Percentiles rank a stretch among this genome's conserved stretches.
Evolutionary conservation across 1,140 invertebrate genomes (phyloP).

Genomic region (Aphidius gifuensis): DNA sequence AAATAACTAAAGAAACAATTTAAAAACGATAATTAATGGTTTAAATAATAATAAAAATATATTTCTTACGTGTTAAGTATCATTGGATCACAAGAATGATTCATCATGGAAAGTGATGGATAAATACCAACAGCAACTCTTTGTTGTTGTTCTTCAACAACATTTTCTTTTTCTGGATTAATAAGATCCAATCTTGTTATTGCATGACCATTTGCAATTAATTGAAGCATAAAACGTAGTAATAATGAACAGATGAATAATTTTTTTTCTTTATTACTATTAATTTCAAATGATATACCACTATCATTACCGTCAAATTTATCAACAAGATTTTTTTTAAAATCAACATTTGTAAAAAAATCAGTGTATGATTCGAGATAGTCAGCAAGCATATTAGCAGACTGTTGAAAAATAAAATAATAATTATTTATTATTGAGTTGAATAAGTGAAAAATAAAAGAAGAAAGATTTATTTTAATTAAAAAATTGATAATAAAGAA

Average conservation of each 20-base stretch:
- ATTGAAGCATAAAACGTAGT: constrained; percentile 70
- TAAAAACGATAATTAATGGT: background rate
- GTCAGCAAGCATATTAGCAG: constrained; percentile 57
- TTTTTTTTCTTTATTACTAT: constrained; percentile 43
- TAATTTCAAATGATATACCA: constrained; percentile 37
- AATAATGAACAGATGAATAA: constrained; percentile 63
- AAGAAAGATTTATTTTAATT: background rate
- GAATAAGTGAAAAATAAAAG: background rate
- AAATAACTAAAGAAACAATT: too few relatives aligned
- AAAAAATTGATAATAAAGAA: constrained; percentile 20
- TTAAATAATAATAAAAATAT: background rate
- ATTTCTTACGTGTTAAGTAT: constrained; percentile 57
- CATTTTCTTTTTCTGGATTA: constrained; percentile 29
- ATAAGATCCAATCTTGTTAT: constrained; percentile 56
- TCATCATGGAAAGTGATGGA: constrained; percentile 85
- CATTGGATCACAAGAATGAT: constrained; percentile 85
- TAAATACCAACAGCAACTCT: constrained; percentile 80
- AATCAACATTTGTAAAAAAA: constrained; percentile 49
- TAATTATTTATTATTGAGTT: background rate
- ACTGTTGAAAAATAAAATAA: constrained; percentile 50
- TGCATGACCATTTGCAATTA: constrained; percentile 78
- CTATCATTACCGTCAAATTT: constrained; percentile 39
- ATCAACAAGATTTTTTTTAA: constrained; percentile 35
- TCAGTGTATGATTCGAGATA: constrained; percentile 58
- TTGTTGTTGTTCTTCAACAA: constrained; percentile 53